These are phyloP conservation scores for Neogale vison DNA, from an alignment of 2,113 vertebrate species.

Conservation along the genomic window DNA sequence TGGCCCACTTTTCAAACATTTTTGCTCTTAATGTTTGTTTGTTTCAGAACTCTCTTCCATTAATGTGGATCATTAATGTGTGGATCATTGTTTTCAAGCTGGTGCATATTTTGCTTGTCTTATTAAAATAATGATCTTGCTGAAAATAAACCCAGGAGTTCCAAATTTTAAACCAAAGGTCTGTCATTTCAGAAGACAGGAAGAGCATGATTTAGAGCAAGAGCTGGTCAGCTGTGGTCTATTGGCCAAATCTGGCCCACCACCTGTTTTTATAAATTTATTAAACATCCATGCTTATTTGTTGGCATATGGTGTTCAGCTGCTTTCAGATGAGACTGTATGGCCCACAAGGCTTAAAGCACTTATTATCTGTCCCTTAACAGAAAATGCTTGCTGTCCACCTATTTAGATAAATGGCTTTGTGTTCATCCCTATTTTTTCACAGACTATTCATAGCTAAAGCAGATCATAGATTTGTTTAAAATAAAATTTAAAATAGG, in stretches of 20 bases:
- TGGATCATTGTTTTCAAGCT: conserved; percentile 58
- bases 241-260: not conserved
- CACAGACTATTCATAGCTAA: not conserved
- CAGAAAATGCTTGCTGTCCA: not conserved
- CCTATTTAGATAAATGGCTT: conserved; percentile 10
- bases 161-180: not conserved
- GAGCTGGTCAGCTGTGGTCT: not conserved
- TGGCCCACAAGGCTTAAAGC: not conserved
- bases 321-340: not conserved
- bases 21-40: conserved; percentile 25
- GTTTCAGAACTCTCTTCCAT: conserved; percentile 62
- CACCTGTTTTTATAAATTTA: not conserved
- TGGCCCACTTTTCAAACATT: not conserved
- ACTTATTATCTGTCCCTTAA: not conserved
- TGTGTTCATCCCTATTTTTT: conserved; percentile 3
- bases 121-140: conserved; percentile 48
- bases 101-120: conserved; percentile 58
- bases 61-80: conserved; percentile 46
- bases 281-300: not conserved
- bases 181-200: not conserved
- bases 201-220: conserved; percentile 20
- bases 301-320: not conserved
- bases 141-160: conserved; percentile 38
- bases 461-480: conserved; percentile 27
- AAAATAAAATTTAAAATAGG: conserved; percentile 43